phyloP scores from a whole-genome alignment of 2,797 vertebrate genomes.

The Sorex maritimensis region DNA sequence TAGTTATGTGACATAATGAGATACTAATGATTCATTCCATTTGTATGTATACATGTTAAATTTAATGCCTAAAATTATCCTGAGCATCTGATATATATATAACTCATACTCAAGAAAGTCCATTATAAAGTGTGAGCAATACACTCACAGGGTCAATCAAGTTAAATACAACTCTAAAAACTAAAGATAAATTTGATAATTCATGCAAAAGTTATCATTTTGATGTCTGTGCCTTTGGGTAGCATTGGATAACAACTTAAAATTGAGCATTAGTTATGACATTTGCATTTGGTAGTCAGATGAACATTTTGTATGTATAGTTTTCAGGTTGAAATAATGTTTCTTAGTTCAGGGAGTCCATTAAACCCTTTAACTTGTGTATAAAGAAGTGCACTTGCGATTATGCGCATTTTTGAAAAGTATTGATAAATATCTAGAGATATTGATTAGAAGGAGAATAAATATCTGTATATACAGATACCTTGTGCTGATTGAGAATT shows the following conservation, averaged over 20 bases:
- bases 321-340: slow-evolving; percentile 6
- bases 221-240: neutral
- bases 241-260: neutral
- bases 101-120: slow-evolving; percentile 50
- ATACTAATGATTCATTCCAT: slow-evolving; percentile 39
- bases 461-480: neutral
- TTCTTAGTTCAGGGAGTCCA: slow-evolving; percentile 32
- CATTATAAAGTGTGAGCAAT: slow-evolving; percentile 16
- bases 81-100: slow-evolving; percentile 1
- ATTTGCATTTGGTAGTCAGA: slow-evolving; percentile 36
- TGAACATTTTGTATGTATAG: neutral
- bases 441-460: slow-evolving; percentile 16
- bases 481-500: slow-evolving; percentile 13
- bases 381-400: neutral
- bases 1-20: slow-evolving; percentile 38
- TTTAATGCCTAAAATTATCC: slow-evolving; percentile 31
- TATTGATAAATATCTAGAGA: neutral
- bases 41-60: slow-evolving; percentile 30
- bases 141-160: slow-evolving; percentile 41
- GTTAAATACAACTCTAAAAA: slow-evolving; percentile 37
- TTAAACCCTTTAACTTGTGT: slow-evolving; percentile 18
- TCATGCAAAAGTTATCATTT: slow-evolving; percentile 42
- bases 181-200: slow-evolving; percentile 56
- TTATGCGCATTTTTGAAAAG: neutral
- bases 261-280: slow-evolving; percentile 34